Evolutionary conservation across 2,797 vertebrate genomes (phyloP).

Genomic region (Uromys caudimaculatus): DNA sequence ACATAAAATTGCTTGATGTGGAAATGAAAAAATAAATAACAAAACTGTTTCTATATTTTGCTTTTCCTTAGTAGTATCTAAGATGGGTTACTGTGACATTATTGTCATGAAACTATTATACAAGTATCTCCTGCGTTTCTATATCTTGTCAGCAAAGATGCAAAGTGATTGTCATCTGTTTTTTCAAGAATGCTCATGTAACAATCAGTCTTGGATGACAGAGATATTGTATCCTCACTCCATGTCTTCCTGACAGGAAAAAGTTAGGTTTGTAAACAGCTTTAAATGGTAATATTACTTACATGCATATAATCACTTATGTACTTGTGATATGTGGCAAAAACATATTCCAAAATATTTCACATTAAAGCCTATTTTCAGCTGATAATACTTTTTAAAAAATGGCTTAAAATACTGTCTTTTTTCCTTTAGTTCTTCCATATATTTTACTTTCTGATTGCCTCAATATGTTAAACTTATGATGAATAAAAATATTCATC

Average conservation of each 20-base stretch:
- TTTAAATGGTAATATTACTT: neutral
- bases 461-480: neutral
- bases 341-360: neutral
- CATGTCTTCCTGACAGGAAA: fast-evolving
- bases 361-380: neutral
- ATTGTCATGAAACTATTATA: neutral
- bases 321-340: neutral
- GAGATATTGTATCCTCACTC: neutral
- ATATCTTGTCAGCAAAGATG: neutral
- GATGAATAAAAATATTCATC: neutral
- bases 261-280: neutral
- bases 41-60: neutral
- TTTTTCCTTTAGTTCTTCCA: neutral
- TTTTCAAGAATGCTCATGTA: neutral
- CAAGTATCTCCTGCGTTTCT: neutral
- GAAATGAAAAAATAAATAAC: neutral
- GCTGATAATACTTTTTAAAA: neutral
- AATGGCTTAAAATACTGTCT: neutral
- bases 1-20: neutral
- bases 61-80: neutral
- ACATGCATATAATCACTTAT: too few species aligned
- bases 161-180: neutral
- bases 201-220: neutral
- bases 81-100: neutral
- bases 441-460: neutral